A percentile compares a stretch with the other conserved stretches of the same genome.
phyloP scores from a whole-genome alignment of 2,888 invertebrate species.

The Gryllus longicercus region DNA sequence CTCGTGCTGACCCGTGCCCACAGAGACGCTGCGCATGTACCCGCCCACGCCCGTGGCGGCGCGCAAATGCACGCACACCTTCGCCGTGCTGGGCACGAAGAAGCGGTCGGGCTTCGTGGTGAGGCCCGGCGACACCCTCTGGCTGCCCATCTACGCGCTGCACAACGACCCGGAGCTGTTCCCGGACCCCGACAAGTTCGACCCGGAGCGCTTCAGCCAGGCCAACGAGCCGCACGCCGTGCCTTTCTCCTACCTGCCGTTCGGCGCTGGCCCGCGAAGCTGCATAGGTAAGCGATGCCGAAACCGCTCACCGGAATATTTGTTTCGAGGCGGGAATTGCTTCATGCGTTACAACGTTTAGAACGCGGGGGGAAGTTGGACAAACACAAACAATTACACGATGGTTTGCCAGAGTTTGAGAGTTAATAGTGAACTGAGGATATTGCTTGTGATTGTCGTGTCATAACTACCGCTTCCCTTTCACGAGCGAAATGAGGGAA shows the following conservation, averaged over 20 bases:
- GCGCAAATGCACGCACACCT: background rate
- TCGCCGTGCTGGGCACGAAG: background rate
- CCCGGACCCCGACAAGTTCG: background rate
- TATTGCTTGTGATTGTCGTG: too few relatives aligned
- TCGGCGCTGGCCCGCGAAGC: background rate
- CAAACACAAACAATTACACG: too few relatives aligned
- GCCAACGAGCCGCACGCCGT: background rate
- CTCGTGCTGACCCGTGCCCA: too few relatives aligned
- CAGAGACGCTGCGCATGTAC: constrained; percentile 1
- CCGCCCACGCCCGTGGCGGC: background rate
- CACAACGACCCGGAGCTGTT: background rate
- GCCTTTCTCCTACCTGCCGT: background rate
- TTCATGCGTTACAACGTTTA: too few relatives aligned
- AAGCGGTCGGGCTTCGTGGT: background rate
- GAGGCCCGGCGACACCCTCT: background rate
- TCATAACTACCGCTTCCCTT: too few relatives aligned
- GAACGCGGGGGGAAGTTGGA: too few relatives aligned
- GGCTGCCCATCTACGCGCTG: background rate
- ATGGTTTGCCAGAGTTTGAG: too few relatives aligned
- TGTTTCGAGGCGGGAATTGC: too few relatives aligned
- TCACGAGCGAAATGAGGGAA: too few relatives aligned
- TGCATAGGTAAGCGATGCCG: background rate
- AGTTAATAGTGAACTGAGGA: too few relatives aligned
- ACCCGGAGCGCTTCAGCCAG: background rate
- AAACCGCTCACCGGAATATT: too few relatives aligned